Evolutionary conservation across 2,797 vertebrate genomes (phyloP).

Genomic region (Chaetophractus vellerosus): DNA sequence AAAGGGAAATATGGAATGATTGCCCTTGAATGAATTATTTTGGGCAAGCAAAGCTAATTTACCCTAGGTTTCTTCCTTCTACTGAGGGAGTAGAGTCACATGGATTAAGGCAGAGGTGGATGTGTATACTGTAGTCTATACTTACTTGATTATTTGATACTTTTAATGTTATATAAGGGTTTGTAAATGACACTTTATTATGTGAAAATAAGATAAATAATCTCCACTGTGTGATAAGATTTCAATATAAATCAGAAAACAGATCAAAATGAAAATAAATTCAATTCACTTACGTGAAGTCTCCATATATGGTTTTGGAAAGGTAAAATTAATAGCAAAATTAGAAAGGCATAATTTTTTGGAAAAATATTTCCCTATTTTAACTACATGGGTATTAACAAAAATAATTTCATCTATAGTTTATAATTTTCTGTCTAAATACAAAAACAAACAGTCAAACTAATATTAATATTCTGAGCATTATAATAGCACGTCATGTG

Average conservation of each 20-base stretch:
- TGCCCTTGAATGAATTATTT: background rate
- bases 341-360: background rate
- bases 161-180: conserved; percentile 1
- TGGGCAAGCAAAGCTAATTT: background rate
- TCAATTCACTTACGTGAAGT: background rate
- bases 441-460: background rate
- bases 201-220: background rate
- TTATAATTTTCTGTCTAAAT: background rate
- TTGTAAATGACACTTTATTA: background rate
- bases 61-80: background rate
- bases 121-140: background rate
- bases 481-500: background rate
- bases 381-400: background rate
- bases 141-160: background rate
- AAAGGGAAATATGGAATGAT: background rate
- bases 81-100: background rate
- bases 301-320: background rate
- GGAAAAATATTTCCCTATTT: conserved; percentile 25
- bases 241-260: conserved; percentile 11
- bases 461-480: background rate
- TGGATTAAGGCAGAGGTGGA: background rate
- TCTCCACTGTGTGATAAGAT: background rate
- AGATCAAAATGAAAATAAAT: conserved; percentile 34
- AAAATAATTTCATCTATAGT: background rate
- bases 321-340: background rate